Evolutionary conservation across 1,140 invertebrate genomes (phyloP).

Genomic region (Diabrotica undecimpunctata): DNA sequence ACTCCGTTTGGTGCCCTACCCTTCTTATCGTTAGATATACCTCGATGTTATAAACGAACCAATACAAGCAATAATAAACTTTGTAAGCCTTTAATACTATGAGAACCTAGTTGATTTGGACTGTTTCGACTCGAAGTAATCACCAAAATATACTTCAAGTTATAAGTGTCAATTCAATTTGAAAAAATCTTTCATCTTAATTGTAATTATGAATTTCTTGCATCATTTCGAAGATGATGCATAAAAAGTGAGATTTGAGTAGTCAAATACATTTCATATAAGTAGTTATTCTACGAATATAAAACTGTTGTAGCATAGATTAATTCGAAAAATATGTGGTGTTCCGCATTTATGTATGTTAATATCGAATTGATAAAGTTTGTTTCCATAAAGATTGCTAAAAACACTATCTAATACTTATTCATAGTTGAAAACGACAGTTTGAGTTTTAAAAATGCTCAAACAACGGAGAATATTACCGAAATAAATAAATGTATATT

Average conservation of each 20-base stretch:
- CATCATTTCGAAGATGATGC: slow-evolving; percentile 20
- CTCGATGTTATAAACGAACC: too few relatives aligned
- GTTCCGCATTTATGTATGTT: slow-evolving; percentile 23
- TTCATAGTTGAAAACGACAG: too few relatives aligned
- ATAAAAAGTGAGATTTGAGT: slow-evolving; percentile 22
- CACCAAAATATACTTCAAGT: slow-evolving; percentile 17
- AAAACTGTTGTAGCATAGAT: slow-evolving; percentile 36
- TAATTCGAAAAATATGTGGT: slow-evolving; percentile 34
- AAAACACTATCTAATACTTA: slow-evolving; percentile 12
- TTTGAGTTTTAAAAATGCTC: too few relatives aligned
- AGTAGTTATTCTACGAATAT: slow-evolving; percentile 23
- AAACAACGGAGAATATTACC: too few relatives aligned
- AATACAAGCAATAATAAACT: too few relatives aligned
- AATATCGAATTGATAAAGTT: slow-evolving; percentile 8
- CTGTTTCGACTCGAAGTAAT: slow-evolving; percentile 13
- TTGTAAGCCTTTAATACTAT: too few relatives aligned
- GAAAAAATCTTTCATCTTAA: slow-evolving; percentile 22
- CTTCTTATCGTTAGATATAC: too few relatives aligned
- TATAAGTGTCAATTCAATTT: slow-evolving; percentile 39
- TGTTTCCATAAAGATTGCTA: not conserved
- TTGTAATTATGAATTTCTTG: slow-evolving; percentile 23
- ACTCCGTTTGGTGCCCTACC: too few relatives aligned
- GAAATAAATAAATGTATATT: too few relatives aligned
- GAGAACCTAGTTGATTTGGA: not conserved
- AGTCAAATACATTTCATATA: slow-evolving; percentile 20